These are phyloP conservation scores for Labrus mixtus DNA, from an alignment of 2,113 vertebrate genomes.

Conservation along the genomic window DNA sequence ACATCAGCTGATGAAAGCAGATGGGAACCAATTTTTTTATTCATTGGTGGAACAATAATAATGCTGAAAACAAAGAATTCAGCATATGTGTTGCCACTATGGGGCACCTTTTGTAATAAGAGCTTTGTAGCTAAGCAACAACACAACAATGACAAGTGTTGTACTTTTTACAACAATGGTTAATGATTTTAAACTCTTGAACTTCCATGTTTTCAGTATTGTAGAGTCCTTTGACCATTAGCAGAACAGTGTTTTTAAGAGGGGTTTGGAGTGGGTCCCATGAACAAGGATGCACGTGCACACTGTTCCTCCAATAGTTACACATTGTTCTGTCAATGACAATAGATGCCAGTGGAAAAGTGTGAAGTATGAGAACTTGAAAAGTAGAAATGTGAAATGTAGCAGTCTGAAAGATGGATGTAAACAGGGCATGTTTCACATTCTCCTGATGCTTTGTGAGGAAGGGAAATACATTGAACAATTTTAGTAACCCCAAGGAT, in stretches of 20 bases:
- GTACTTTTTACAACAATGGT: background rate
- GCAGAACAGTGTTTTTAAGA: background rate
- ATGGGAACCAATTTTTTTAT: slow-evolving; percentile 21
- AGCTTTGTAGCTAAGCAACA: slow-evolving; percentile 50
- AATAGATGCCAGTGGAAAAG: background rate
- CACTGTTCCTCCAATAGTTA: background rate
- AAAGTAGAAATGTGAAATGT: background rate
- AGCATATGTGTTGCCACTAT: slow-evolving; percentile 6
- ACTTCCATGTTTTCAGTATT: background rate
- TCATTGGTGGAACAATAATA: slow-evolving; percentile 38
- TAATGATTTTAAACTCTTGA: slow-evolving; percentile 15
- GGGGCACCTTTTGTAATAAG: slow-evolving; percentile 21
- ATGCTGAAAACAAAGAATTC: slow-evolving; percentile 38
- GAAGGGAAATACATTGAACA: too few species aligned
- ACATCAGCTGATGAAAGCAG: slow-evolving; percentile 28
- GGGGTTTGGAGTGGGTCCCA: background rate
- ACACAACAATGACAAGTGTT: slow-evolving; percentile 15
- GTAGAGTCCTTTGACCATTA: background rate
- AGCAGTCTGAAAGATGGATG: background rate
- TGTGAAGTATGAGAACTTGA: background rate
- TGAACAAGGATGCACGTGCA: background rate
- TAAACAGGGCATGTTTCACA: too few species aligned
- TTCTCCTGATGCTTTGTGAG: too few species aligned
- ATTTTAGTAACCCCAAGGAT: too few species aligned
- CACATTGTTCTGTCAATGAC: background rate